Conservation (phyloP, 2,797 vertebrate genomes). For the Mus spretus region DNA sequence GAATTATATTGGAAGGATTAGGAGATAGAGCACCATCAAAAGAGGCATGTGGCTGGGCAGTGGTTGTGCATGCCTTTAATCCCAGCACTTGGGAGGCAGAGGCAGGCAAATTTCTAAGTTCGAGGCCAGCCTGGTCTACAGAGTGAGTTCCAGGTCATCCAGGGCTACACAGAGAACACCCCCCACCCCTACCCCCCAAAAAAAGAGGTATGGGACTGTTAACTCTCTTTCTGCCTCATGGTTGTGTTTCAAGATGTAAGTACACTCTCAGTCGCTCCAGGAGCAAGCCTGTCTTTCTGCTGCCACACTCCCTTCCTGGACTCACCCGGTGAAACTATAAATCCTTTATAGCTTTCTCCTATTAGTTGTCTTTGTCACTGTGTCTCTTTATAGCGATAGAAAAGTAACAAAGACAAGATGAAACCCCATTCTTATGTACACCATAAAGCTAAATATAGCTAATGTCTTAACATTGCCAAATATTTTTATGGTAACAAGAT, state of each 20-base stretch:
- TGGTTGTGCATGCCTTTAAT: no score
- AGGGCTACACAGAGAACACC: no score
- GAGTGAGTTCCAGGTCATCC: no score
- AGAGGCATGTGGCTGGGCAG: background rate
- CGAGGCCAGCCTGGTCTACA: no score
- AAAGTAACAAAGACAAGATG: background rate
- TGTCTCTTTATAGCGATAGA: background rate
- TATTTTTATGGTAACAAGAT: background rate
- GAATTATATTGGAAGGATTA: background rate
- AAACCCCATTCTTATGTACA: background rate
- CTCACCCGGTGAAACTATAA: accelerated
- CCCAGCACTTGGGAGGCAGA: no score
- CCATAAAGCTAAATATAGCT: background rate
- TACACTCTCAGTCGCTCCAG: background rate
- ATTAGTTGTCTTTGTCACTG: background rate
- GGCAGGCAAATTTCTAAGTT: no score
- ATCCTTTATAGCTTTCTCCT: background rate
- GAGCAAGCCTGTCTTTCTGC: background rate
- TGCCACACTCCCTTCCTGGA: background rate
- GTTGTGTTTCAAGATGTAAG: background rate
- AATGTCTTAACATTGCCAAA: background rate
- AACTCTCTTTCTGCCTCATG: background rate
- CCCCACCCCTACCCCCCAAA: no score
- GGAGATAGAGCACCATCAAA: background rate
- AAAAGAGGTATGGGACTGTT: background rate